Evolutionary conservation across 1,140 invertebrate genomes (phyloP).

Genomic region (Drosophila serrata): DNA sequence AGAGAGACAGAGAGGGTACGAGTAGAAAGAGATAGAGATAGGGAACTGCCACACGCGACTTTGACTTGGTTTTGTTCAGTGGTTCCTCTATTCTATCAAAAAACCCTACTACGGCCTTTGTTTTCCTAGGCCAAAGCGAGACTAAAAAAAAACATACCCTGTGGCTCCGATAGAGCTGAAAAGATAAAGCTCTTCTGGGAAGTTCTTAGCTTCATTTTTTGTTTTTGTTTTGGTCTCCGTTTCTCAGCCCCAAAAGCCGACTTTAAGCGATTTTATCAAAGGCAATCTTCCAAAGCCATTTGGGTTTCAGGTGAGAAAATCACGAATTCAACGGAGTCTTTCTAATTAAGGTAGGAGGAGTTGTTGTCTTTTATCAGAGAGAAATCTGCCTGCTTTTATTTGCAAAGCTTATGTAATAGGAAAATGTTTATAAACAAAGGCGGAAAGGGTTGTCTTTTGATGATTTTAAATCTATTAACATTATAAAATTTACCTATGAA

Average conservation of each 20-base stretch:
- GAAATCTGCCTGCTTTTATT: background rate
- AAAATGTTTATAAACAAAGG: slow-evolving; percentile 10
- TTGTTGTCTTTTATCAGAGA: background rate
- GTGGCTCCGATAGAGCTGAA: slow-evolving; percentile 40
- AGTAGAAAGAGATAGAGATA: slow-evolving; percentile 3
- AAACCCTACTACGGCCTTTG: slow-evolving; percentile 19
- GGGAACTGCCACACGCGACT: slow-evolving; percentile 45
- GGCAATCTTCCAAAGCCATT: slow-evolving; percentile 19
- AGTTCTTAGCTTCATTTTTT: slow-evolving; percentile 21
- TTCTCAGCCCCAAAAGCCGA: slow-evolving; percentile 16
- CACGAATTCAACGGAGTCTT: background rate
- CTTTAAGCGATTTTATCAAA: slow-evolving; percentile 31
- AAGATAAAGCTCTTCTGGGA: slow-evolving; percentile 44
- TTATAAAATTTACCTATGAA: no score
- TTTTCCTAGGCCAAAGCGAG: slow-evolving; percentile 22
- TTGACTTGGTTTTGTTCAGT: slow-evolving; percentile 52
- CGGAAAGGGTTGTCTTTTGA: background rate
- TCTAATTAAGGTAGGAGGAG: slow-evolving; percentile 10
- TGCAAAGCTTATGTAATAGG: background rate
- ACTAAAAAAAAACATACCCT: slow-evolving; percentile 22
- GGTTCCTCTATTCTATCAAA: slow-evolving; percentile 30
- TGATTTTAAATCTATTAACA: no score
- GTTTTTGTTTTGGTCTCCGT: background rate
- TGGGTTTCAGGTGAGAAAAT: slow-evolving; percentile 29
- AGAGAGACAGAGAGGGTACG: background rate